Evolutionary conservation across 2,113 vertebrate species (phyloP).

Genomic region (Sisor rabdophorus): DNA sequence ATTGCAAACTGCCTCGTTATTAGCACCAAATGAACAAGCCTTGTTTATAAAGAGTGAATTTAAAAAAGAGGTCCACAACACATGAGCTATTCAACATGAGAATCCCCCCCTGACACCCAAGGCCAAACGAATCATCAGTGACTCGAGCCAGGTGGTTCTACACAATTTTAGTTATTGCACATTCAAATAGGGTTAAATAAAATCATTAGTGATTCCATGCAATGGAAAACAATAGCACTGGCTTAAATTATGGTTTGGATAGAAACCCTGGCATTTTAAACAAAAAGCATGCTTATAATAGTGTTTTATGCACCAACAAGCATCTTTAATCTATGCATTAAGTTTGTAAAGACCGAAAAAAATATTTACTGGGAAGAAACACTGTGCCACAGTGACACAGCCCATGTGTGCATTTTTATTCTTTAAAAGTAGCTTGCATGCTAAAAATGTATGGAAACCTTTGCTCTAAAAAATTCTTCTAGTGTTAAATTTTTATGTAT

Average conservation of each 20-base stretch:
- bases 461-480: too few relatives aligned
- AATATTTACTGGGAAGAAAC: slow-evolving; percentile 6
- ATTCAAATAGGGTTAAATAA: slow-evolving; percentile 53
- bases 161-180: slow-evolving; percentile 33
- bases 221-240: slow-evolving; percentile 52
- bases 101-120: not conserved
- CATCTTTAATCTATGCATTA: slow-evolving; percentile 1
- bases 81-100: not conserved
- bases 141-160: slow-evolving; percentile 28
- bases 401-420: too few relatives aligned
- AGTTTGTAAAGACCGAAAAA: not conserved
- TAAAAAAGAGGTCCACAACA: slow-evolving; percentile 14
- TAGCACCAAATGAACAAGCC: slow-evolving; percentile 9
- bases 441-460: too few relatives aligned
- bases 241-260: slow-evolving; percentile 63
- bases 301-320: slow-evolving; percentile 19
- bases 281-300: slow-evolving; percentile 38
- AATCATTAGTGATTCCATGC: slow-evolving; percentile 56
- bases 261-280: slow-evolving; percentile 46
- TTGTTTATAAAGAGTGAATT: slow-evolving; percentile 22
- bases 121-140: slow-evolving; percentile 39
- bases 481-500: too few relatives aligned
- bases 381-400: too few relatives aligned
- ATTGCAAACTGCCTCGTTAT: slow-evolving; percentile 10
- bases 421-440: too few relatives aligned